Conservation (phyloP, 2,888 invertebrate species). For the Geotrupes spiniger region DNA sequence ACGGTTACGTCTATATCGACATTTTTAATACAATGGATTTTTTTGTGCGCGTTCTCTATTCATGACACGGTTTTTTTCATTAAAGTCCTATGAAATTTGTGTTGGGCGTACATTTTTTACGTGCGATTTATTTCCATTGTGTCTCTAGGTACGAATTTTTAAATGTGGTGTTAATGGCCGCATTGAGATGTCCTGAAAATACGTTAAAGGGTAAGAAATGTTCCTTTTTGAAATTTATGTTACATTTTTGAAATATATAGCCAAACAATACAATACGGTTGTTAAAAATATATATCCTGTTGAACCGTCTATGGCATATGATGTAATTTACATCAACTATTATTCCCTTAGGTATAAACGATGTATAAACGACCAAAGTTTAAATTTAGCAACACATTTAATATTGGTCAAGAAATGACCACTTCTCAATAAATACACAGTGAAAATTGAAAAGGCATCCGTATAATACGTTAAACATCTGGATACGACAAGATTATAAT, state of each 20-base stretch:
- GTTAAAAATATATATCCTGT: too few relatives aligned
- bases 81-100: slow-evolving; percentile 25
- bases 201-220: slow-evolving; percentile 16
- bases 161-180: slow-evolving; percentile 48
- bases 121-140: slow-evolving; percentile 43
- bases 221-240: slow-evolving; percentile 20
- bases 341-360: too few relatives aligned
- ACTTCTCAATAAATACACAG: too few relatives aligned
- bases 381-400: too few relatives aligned
- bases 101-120: slow-evolving; percentile 47
- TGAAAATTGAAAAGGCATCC: too few relatives aligned
- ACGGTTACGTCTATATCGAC: slow-evolving; percentile 34
- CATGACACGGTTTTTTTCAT: slow-evolving; percentile 28
- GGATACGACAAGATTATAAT: slow-evolving; percentile 15
- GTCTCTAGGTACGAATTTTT: slow-evolving; percentile 32
- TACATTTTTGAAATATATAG: slow-evolving; percentile 1
- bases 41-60: slow-evolving; percentile 35
- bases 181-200: slow-evolving; percentile 42
- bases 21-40: slow-evolving; percentile 39
- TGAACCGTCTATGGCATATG: too few relatives aligned
- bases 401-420: too few relatives aligned
- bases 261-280: too few relatives aligned
- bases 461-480: slow-evolving; percentile 12
- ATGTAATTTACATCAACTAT: too few relatives aligned
- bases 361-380: too few relatives aligned